A percentile compares a stretch with the other conserved stretches of the same genome.
These are phyloP conservation scores for Grammomys surdaster DNA, from an alignment of 2,113 vertebrate species.

Conservation along the genomic window DNA sequence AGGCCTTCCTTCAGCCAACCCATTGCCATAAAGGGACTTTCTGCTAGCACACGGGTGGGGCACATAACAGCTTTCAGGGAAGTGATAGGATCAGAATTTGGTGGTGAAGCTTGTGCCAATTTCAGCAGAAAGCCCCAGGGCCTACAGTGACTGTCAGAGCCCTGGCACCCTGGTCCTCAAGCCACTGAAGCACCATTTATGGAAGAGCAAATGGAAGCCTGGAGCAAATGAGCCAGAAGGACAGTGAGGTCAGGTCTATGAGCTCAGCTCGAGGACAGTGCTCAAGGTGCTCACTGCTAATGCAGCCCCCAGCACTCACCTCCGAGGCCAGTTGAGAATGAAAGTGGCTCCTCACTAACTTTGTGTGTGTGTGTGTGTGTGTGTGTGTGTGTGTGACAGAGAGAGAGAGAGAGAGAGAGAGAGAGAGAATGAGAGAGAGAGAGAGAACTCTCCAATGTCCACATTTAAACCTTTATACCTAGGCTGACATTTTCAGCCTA, in stretches of 20 bases:
- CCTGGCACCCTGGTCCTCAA: slow-evolving; percentile 19
- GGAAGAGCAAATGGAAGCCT: slow-evolving; percentile 27
- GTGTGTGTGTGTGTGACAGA: too few relatives aligned
- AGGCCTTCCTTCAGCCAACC: neutral
- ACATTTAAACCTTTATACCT: neutral
- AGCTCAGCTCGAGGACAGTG: neutral
- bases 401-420: too few relatives aligned
- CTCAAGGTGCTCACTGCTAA: neutral
- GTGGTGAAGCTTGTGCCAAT: neutral
- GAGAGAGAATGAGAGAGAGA: too few relatives aligned
- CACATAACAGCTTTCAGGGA: neutral
- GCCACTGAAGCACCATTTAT: slow-evolving; percentile 29
- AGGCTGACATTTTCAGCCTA: neutral
- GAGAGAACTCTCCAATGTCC: neutral
- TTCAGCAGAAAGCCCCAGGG: slow-evolving; percentile 8
- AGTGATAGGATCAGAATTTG: neutral
- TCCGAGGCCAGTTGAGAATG: neutral
- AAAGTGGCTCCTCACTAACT: neutral
- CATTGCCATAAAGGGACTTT: slow-evolving; percentile 1
- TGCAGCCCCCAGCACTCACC: neutral
- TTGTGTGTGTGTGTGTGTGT: neutral
- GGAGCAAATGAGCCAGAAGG: neutral
- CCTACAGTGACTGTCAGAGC: neutral
- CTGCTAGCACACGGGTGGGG: neutral
- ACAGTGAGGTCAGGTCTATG: neutral